Evolutionary conservation across 2,113 vertebrate genomes (phyloP).

Genomic region (Pterophyllum scalare): DNA sequence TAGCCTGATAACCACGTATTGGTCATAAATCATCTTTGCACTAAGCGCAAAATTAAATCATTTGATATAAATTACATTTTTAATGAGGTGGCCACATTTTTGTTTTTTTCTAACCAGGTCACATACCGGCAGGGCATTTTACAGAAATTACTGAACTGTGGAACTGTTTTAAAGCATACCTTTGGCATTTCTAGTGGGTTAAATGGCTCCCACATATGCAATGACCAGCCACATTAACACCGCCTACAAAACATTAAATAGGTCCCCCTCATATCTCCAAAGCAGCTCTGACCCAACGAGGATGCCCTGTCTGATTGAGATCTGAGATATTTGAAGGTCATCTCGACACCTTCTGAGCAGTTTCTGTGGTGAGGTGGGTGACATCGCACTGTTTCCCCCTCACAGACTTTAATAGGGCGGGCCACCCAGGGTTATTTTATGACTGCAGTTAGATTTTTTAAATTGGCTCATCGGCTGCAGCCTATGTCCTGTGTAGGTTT

Average conservation of each 20-base stretch:
- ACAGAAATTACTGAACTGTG: background rate
- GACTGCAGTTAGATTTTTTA: background rate
- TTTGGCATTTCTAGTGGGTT: background rate
- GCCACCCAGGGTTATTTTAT: background rate
- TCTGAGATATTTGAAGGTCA: background rate
- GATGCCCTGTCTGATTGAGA: background rate
- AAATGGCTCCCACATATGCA: background rate
- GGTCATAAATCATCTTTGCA: background rate
- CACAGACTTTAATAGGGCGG: rapidly evolving
- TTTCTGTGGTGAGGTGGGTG: background rate
- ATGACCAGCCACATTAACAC: background rate
- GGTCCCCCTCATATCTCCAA: background rate
- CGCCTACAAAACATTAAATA: background rate
- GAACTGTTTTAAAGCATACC: background rate
- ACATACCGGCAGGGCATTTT: background rate
- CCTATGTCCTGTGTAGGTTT: background rate
- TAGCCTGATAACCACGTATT: background rate
- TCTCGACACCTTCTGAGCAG: background rate
- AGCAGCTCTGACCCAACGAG: rapidly evolving
- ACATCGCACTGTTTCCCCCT: rapidly evolving
- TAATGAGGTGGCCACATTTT: background rate
- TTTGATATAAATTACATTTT: background rate
- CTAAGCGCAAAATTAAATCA: background rate
- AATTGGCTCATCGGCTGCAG: background rate
- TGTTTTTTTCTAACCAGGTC: background rate